Conservation (phyloP, 2,113 vertebrate species). For the Perccottus glenii region DNA sequence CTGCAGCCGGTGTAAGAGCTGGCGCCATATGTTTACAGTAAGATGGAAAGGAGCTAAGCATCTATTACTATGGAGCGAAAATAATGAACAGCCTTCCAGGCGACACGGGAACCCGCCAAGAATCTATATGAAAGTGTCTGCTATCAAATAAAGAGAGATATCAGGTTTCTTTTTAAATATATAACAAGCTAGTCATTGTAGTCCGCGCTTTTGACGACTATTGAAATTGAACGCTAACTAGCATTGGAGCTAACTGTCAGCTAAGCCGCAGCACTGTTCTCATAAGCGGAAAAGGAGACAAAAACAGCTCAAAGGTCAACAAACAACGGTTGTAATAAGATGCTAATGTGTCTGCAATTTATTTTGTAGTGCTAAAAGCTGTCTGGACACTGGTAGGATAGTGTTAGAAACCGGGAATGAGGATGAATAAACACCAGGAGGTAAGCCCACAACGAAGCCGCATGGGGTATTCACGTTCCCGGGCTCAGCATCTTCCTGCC, state of each 20-base stretch:
- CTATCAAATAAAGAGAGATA: background rate
- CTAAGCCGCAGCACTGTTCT: constrained; percentile 24
- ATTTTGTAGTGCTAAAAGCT: constrained; percentile 50
- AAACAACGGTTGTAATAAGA: background rate
- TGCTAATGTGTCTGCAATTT: constrained; percentile 1
- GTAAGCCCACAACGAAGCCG: background rate
- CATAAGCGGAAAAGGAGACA: background rate
- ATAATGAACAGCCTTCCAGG: background rate
- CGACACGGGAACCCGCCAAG: background rate
- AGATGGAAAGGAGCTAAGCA: constrained; percentile 46
- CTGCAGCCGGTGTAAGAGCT: constrained; percentile 15
- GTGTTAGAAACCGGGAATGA: constrained; percentile 58
- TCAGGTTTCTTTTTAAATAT: background rate
- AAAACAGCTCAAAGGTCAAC: background rate
- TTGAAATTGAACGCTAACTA: constrained; percentile 21
- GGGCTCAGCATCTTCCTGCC: constrained; percentile 74
- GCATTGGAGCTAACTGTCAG: constrained; percentile 55
- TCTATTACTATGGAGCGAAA: constrained; percentile 30
- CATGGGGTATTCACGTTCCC: constrained; percentile 65
- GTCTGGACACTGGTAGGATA: constrained; percentile 50
- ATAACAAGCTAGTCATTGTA: background rate
- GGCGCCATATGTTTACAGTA: constrained; percentile 55
- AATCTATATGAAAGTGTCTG: background rate
- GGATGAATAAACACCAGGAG: constrained; percentile 43
- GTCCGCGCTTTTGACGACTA: background rate